Evolutionary conservation across 2,888 invertebrate genomes (phyloP), one percentile per base, ranked within the genome.

Genomic region (Tetanocera ferruginea): DNA sequence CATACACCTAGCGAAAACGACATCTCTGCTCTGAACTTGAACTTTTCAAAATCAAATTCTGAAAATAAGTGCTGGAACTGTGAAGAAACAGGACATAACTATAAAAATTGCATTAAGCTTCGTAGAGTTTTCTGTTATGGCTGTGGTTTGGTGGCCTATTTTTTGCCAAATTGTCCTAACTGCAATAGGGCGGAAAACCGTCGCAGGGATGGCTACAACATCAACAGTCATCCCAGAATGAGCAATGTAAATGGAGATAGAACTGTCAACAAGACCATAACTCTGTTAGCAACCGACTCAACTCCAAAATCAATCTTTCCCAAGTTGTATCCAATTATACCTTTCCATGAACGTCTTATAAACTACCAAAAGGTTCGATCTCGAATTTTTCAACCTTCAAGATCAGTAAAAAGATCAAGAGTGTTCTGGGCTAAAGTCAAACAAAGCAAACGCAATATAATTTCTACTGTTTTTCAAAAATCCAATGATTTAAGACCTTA

Each of bases 81-180:
- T 19, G 31, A 64, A 52, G 23, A 9, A 62, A 14, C n/a, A n/a
- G n/a, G n/a, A n/a, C n/a, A n/a, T n/a, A 25, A 49, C 8, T 69
- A 76, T 49, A 31, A 55, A 8, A 43, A 25, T 31, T 70, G 76
- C 34, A 14, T 14, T 9, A 11, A 25, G 8, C 19, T 64, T 28
- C 9, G 28, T 25, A 28, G 76, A 0, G n/a, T n/a, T n/a, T n/a
- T n/a, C 60, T 81, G 81, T 23, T 80, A 78, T 37, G 81, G 79
- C 1, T 81, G 79, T 73, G 81, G 78, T 0, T 2, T 60, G 23
- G 0, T 80, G n/a, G n/a, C n/a, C n/a, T n/a, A n/a, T n/a, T n/a
- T n/a, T n/a, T n/a, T n/a, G n/a, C n/a, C n/a, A n/a, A n/a, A n/a
- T n/a, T n/a, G 79, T 37, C 19, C n/a, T 11, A 55, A 57, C 23